These are phyloP conservation scores for Helostoma temminkii DNA, from an alignment of 2,797 vertebrate genomes.

Conservation along the genomic window DNA sequence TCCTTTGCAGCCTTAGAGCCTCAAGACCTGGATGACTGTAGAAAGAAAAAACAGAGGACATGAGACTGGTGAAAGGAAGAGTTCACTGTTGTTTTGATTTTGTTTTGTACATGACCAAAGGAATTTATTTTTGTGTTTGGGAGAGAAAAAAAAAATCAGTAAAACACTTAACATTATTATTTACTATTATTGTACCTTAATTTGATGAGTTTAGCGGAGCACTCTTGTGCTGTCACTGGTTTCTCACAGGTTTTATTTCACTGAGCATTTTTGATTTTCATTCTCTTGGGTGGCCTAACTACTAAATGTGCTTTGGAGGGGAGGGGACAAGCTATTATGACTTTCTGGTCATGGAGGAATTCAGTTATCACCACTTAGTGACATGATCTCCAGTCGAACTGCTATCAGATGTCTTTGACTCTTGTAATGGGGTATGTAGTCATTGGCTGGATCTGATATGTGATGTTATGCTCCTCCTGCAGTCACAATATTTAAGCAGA, in stretches of 20 bases:
- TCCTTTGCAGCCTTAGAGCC: conserved; percentile 89
- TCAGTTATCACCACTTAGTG: conserved; percentile 60
- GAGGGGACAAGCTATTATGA: conserved; percentile 32
- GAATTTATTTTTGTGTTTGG: conserved; percentile 85
- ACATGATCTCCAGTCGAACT: conserved; percentile 70
- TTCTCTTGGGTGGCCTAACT: conserved; percentile 66
- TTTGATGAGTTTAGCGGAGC: conserved; percentile 75
- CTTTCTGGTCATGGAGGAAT: conserved; percentile 58
- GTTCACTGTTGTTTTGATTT: conserved; percentile 70
- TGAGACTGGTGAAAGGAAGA: conserved; percentile 73
- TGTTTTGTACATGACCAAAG: conserved; percentile 88
- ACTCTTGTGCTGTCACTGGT: conserved; percentile 75
- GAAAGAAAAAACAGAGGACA: conserved; percentile 66
- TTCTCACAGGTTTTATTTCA: conserved; percentile 70
- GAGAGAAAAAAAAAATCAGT: conserved; percentile 41
- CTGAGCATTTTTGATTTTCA: conserved; percentile 58
- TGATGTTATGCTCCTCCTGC: conserved; percentile 75
- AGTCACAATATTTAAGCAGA: conserved; percentile 73
- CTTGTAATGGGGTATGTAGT: conserved; percentile 67
- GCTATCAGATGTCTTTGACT: conserved; percentile 71
- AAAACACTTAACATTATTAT: conserved; percentile 79
- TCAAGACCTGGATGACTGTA: conserved; percentile 82
- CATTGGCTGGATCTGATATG: conserved; percentile 79
- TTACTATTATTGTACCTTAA: conserved; percentile 74
- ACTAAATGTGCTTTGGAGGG: conserved; percentile 67